Evolutionary conservation across 2,797 vertebrate genomes (phyloP), one percentile per base, ranked within the genome.

Genomic region (Propithecus perrieri): DNA sequence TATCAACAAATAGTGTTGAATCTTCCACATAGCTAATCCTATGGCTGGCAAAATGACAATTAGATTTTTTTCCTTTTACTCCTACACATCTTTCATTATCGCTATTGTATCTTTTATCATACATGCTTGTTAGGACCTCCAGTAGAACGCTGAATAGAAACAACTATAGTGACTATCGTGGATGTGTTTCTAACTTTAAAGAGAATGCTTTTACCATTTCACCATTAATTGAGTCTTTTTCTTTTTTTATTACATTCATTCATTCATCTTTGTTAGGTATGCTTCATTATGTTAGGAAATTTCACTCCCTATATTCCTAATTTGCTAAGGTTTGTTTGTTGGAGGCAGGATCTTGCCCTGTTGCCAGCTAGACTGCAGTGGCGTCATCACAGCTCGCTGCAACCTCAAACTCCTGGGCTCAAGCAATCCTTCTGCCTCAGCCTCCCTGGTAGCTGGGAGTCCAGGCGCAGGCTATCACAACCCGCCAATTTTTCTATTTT

Each of bases 141-240:
- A 79, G 22, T 55, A 79, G 7, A 89, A 61, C 2, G 6, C 3
- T 65, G 4, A 80, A 38, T 46, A 71, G 59, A 59, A 88, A 46
- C 3, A 59, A 43, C 18, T 11, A 57, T 10, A 76, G 14, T 41
- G 46, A 33, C 12, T 10, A n/a, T 35, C 4, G 2, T 59, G 1
- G 9, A 59, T 43, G 89, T 93, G 28, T 88, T 96, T 83, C 46
- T 84, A 67, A 87, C n/a, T 86, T 85, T 85, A 69, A 84, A 88
- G 14, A 79, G 43, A 81, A 83, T 17, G 11, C 18, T 81, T 84
- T 79, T 72, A 67, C 30, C 43, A 85, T 26, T 88, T 93, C 48
- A 65, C 48, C 17, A 38, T 46, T 85, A 48, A 76, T 89, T 78
- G 35, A 20, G 41, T 84, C 41, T 85, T 59, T 46, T 72, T 65